phyloP scores from a whole-genome alignment of 2,888 invertebrate species.

The Caradrina kadenii region DNA sequence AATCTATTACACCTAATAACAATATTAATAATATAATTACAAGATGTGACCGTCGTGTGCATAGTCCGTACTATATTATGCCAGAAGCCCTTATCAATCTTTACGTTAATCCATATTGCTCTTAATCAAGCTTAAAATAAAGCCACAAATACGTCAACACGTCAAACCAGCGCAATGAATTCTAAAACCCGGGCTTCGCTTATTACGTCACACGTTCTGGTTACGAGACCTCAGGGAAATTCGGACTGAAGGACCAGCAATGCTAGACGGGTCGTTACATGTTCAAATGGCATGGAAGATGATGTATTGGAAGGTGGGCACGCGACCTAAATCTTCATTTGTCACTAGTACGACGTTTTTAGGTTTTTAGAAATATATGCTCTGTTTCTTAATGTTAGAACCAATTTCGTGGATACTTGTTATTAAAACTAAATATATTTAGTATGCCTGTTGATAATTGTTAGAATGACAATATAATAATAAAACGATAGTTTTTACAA shows the following conservation, averaged over 20 bases:
- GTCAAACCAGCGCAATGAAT: constrained; percentile 47
- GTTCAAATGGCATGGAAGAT: constrained; percentile 50
- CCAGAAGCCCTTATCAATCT: not conserved
- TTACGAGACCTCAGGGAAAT: constrained; percentile 72
- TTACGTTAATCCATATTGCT: not conserved
- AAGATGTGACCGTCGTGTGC: not conserved
- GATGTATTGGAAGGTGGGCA: constrained; percentile 39
- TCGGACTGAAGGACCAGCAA: constrained; percentile 47
- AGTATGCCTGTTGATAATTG: not conserved
- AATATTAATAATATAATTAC: not conserved
- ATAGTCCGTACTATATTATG: constrained; percentile 1
- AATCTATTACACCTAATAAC: no score
- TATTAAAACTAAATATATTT: not conserved
- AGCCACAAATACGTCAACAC: constrained; percentile 24
- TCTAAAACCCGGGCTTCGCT: constrained; percentile 42
- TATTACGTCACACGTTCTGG: constrained; percentile 52
- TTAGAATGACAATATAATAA: no score
- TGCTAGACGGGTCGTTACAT: constrained; percentile 46
- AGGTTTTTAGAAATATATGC: not conserved
- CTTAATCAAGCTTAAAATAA: constrained; percentile 27
- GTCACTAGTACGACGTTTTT: not conserved
- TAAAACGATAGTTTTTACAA: no score
- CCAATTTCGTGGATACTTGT: not conserved
- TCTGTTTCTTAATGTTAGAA: not conserved
- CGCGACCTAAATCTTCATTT: constrained; percentile 31